These are phyloP conservation scores for Cerceris ruficornis DNA, from an alignment of 2,888 invertebrate species.

Conservation along the genomic window DNA sequence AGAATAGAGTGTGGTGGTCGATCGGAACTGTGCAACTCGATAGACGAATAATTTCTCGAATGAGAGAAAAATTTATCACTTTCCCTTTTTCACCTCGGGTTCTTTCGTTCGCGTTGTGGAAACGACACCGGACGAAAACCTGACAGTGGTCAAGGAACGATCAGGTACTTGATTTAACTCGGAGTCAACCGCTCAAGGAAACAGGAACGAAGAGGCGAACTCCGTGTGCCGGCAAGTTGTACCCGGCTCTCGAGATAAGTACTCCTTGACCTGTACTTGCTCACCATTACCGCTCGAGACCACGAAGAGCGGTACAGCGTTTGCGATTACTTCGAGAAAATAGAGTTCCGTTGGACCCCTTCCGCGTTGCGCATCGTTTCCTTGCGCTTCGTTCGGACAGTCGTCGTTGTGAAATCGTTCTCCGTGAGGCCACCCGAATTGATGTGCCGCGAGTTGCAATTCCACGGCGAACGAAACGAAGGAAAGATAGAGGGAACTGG, in stretches of 20 bases:
- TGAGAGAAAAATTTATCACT: slow-evolving; percentile 5
- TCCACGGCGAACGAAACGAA: too few relatives aligned
- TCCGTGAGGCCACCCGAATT: too few relatives aligned
- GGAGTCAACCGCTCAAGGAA: slow-evolving; percentile 45
- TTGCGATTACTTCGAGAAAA: slow-evolving; percentile 24
- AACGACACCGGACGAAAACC: too few relatives aligned
- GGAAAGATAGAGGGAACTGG: too few relatives aligned
- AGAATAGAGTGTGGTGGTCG: slow-evolving; percentile 20
- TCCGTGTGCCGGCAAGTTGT: slow-evolving; percentile 60
- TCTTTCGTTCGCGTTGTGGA: slow-evolving; percentile 18
- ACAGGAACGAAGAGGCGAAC: slow-evolving; percentile 44
- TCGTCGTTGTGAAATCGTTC: too few relatives aligned
- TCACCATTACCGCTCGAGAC: slow-evolving; percentile 40
- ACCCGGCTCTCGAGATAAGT: slow-evolving; percentile 62
- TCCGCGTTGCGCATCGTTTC: neutral
- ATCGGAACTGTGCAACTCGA: slow-evolving; percentile 37
- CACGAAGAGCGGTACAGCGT: slow-evolving; percentile 24
- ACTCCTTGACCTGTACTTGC: slow-evolving; percentile 66
- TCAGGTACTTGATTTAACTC: slow-evolving; percentile 36
- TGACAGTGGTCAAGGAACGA: slow-evolving; percentile 45
- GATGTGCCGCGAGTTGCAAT: too few relatives aligned
- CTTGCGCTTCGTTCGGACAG: too few relatives aligned
- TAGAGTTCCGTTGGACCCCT: neutral
- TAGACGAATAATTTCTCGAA: slow-evolving; percentile 44
- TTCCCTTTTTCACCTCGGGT: slow-evolving; percentile 15